Evolutionary conservation across 2,113 vertebrate species (phyloP).

Genomic region (Chaetura pelagica): DNA sequence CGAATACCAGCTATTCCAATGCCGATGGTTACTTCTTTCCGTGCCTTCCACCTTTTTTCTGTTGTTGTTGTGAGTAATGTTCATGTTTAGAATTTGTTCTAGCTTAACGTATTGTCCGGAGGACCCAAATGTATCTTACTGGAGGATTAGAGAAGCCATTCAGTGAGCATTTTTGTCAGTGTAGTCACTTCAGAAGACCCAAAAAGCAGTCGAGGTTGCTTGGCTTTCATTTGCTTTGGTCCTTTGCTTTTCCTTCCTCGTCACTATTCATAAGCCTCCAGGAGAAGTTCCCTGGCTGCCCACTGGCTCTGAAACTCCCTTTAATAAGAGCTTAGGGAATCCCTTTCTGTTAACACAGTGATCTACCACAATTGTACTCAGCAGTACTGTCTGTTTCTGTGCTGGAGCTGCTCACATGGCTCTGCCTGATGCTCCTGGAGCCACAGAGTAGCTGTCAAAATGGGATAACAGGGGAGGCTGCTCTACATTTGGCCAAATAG

Average conservation of each 20-base stretch:
- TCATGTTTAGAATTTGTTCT: neutral
- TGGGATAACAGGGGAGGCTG: neutral
- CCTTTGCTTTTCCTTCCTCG: neutral
- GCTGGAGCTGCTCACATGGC: neutral
- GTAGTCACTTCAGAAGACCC: neutral
- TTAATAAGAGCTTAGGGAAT: conserved; percentile 3
- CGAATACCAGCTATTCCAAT: neutral
- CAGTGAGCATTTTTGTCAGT: neutral
- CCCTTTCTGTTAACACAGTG: rapidly evolving
- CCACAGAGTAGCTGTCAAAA: neutral
- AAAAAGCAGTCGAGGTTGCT: neutral
- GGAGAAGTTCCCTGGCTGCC: neutral
- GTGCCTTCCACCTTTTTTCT: neutral
- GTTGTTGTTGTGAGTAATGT: neutral
- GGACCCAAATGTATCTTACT: neutral
- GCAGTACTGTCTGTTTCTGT: neutral
- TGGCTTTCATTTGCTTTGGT: neutral
- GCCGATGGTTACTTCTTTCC: neutral
- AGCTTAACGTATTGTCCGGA: neutral
- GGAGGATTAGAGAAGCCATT: neutral
- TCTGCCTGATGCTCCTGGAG: neutral
- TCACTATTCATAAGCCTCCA: neutral
- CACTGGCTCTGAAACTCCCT: neutral
- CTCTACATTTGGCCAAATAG: neutral
- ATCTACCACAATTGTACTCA: neutral